phyloP scores from a whole-genome alignment of 2,113 vertebrate species.

The Anolis sagrei region DNA sequence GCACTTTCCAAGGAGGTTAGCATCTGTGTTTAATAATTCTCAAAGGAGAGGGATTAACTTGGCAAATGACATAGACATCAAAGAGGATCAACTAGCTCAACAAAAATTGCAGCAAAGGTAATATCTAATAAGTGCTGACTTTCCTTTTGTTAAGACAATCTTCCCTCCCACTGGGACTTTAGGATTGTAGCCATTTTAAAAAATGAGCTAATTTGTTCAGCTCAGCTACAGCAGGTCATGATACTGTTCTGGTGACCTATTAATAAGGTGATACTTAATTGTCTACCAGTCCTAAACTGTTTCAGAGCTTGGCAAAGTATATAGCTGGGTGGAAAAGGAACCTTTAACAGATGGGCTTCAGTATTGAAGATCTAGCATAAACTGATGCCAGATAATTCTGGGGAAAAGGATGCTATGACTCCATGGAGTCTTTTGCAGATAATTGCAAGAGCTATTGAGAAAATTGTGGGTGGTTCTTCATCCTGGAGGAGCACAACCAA shows the following conservation, averaged over 20 bases:
- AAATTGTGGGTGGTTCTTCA: no score
- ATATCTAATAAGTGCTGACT: neutral
- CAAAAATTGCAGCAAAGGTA: constrained; percentile 2
- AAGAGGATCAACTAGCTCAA: neutral
- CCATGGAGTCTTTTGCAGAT: neutral
- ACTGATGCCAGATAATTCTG: neutral
- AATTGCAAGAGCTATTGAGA: neutral
- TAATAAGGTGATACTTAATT: neutral
- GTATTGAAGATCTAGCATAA: neutral
- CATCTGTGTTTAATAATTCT: neutral
- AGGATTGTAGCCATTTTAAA: no score
- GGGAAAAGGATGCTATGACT: neutral
- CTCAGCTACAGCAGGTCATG: neutral
- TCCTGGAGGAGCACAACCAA: neutral
- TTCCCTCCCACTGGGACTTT: neutral
- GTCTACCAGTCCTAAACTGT: neutral
- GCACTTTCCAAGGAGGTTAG: neutral
- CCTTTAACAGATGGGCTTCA: neutral
- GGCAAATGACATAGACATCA: neutral
- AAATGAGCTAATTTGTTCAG: neutral
- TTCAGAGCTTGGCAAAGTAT: neutral
- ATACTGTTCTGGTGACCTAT: neutral
- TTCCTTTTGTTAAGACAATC: neutral
- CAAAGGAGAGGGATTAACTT: neutral
- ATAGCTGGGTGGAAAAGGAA: neutral